These are phyloP conservation scores for Climacteris rufus DNA, from an alignment of 2,113 vertebrate species.

Conservation along the genomic window DNA sequence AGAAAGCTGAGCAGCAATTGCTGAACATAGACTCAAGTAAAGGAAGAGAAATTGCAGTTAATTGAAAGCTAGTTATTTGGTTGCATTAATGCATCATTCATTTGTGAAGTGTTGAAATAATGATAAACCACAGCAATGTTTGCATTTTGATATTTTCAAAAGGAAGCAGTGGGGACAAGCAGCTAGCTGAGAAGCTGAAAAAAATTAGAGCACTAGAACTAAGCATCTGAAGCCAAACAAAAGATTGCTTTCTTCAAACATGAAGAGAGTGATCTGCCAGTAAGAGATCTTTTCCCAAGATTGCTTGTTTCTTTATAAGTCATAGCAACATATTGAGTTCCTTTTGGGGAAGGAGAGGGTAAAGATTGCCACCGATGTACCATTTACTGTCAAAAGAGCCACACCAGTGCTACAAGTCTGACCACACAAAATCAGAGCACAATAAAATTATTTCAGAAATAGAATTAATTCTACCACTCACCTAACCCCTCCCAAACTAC, in stretches of 20 bases:
- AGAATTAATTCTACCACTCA: background rate
- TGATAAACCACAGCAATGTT: background rate
- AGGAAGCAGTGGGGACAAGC: background rate
- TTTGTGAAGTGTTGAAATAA: background rate
- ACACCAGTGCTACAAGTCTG: background rate
- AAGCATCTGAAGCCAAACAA: background rate
- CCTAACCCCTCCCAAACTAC: background rate
- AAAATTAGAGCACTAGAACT: background rate
- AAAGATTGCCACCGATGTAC: background rate
- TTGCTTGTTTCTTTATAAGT: background rate
- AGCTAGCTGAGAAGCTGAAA: background rate
- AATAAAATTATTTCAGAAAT: background rate
- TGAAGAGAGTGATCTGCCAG: background rate
- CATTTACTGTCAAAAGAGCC: background rate
- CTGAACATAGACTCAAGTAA: background rate
- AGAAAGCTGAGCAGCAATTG: background rate
- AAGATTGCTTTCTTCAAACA: background rate
- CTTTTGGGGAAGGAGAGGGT: background rate
- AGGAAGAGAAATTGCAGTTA: background rate
- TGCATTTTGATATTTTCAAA: background rate
- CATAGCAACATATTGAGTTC: background rate
- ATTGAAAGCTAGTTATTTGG: background rate
- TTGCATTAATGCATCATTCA: background rate
- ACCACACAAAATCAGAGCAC: background rate
- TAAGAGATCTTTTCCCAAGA: background rate